Percentiles rank a stretch among this genome's conserved stretches.
Evolutionary conservation across 2,113 vertebrate species (phyloP).

Genomic region (Cynocephalus volans): DNA sequence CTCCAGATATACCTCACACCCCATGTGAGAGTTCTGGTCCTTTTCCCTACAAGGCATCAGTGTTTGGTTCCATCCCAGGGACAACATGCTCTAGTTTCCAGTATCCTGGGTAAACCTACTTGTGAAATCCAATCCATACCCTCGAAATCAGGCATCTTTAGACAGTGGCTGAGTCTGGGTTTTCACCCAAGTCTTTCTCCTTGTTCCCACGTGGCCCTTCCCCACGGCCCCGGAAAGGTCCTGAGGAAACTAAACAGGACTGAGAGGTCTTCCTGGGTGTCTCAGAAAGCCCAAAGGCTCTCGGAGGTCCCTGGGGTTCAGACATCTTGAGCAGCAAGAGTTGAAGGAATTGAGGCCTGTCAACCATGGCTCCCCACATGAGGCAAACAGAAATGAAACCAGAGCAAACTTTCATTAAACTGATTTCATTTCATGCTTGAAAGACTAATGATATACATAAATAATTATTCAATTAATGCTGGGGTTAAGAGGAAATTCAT

Average conservation of each 20-base stretch:
- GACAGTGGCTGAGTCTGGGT: not conserved
- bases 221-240: not conserved
- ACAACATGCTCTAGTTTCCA: not conserved
- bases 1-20: not conserved
- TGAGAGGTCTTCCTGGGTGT: not conserved
- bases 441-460: accelerated
- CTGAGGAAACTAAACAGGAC: not conserved
- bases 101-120: not conserved
- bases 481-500: accelerated
- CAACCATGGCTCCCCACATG: accelerated
- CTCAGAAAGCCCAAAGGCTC: not conserved
- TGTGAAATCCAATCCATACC: accelerated
- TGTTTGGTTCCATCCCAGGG: not conserved
- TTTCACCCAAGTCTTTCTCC: not conserved
- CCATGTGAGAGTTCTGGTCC: not conserved
- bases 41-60: accelerated
- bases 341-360: not conserved
- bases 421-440: not conserved
- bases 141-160: not conserved
- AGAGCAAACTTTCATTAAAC: not conserved
- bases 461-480: not conserved
- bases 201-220: not conserved
- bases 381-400: accelerated
- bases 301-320: not conserved
- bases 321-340: too few relatives aligned